Percentiles rank a stretch among this genome's conserved stretches.
Conservation (phyloP, 2,797 vertebrate genomes). For the Platyrinchus mystaceus region DNA sequence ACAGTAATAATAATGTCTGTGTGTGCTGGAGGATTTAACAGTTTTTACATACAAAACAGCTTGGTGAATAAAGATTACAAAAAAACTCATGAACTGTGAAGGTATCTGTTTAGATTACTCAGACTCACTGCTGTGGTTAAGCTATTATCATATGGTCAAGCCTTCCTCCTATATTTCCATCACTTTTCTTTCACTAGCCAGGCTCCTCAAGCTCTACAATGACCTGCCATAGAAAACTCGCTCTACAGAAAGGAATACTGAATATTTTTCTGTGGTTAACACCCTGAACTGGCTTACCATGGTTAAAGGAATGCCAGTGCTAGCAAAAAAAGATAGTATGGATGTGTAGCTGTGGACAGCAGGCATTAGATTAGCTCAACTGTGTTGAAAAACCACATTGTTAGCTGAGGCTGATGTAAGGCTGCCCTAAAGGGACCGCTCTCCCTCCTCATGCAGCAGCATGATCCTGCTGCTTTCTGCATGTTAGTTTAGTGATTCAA, state of each 20-base stretch:
- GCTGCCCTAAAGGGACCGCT: neutral
- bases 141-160: neutral
- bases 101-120: neutral
- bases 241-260: neutral
- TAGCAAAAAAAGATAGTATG: neutral
- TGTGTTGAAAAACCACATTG: neutral
- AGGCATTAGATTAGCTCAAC: neutral
- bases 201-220: neutral
- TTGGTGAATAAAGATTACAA: neutral
- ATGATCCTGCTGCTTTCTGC: neutral
- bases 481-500: neutral
- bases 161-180: neutral
- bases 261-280: neutral
- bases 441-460: neutral
- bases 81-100: neutral
- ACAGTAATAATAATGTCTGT: neutral
- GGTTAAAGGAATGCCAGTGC: neutral
- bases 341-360: neutral
- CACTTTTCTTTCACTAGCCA: neutral
- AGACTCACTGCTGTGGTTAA: neutral
- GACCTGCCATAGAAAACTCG: neutral
- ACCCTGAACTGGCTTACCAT: neutral
- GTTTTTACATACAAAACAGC: neutral
- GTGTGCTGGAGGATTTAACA: neutral
- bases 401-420: neutral